Evolutionary conservation across 2,797 vertebrate species (phyloP).

Genomic region (Coreius guichenoti): DNA sequence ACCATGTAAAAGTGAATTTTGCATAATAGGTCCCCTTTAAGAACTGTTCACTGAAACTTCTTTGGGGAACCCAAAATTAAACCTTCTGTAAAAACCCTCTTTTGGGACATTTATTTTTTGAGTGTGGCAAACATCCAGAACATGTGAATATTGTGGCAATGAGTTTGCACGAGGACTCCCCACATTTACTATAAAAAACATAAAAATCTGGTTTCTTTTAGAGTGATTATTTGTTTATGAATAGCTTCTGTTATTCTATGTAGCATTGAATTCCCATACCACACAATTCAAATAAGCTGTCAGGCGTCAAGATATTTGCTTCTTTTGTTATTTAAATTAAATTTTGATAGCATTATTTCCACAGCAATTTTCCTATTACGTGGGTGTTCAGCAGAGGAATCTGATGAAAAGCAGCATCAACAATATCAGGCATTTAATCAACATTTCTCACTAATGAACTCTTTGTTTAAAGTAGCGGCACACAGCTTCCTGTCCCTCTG

Average conservation of each 20-base stretch:
- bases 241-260: neutral
- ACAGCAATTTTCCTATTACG: slow-evolving; percentile 36
- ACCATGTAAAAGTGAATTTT: too few species aligned
- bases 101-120: neutral
- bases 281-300: slow-evolving; percentile 35
- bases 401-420: slow-evolving; percentile 56
- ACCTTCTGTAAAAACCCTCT: too few species aligned
- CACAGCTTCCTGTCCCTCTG: slow-evolving; percentile 37
- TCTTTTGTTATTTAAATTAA: slow-evolving; percentile 56
- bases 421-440: slow-evolving; percentile 61
- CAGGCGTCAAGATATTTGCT: slow-evolving; percentile 41
- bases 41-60: neutral
- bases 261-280: neutral
- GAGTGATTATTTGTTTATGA: neutral
- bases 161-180: neutral
- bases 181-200: neutral
- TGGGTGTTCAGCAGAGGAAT: slow-evolving; percentile 51
- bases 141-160: neutral
- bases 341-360: slow-evolving; percentile 56
- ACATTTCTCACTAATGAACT: slow-evolving; percentile 60
- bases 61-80: neutral
- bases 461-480: slow-evolving; percentile 54
- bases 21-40: too few species aligned
- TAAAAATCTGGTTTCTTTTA: neutral
- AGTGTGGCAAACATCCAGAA: neutral